Percentiles rank a stretch among this genome's conserved stretches.
Conservation (phyloP, 2,888 invertebrate species). For the Drosophila antonietae region DNA sequence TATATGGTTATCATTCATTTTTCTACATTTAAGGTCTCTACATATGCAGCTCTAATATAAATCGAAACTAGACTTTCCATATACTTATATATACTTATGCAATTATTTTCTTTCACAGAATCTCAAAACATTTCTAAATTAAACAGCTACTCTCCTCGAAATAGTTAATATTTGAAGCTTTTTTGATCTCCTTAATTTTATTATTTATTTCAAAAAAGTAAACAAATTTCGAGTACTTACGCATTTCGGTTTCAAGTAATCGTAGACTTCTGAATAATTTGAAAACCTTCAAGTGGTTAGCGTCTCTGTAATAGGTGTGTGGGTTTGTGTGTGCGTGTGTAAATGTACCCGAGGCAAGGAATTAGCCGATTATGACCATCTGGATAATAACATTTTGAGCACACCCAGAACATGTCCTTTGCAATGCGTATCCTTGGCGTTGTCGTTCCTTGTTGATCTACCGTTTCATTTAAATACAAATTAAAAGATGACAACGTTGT, state of each 20-base stretch:
- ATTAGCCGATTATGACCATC: conserved; percentile 49
- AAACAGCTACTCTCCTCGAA: neutral
- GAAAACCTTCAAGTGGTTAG: conserved; percentile 1
- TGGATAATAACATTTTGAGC: conserved; percentile 47
- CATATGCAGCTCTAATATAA: no score
- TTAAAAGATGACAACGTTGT: conserved; percentile 71
- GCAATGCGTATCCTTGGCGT: conserved; percentile 8
- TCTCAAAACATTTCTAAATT: neutral
- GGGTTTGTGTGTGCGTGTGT: conserved; percentile 3
- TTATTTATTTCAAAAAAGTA: neutral
- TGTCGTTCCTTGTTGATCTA: conserved; percentile 47
- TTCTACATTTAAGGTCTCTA: no score
- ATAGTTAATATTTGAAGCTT: neutral
- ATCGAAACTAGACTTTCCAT: no score
- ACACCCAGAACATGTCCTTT: conserved; percentile 37
- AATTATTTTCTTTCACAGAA: no score
- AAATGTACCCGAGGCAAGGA: conserved; percentile 25
- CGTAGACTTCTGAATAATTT: neutral
- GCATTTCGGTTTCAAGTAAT: neutral
- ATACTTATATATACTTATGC: no score
- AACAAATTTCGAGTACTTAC: neutral
- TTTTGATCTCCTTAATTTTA: neutral
- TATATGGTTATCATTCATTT: no score
- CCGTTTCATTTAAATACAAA: conserved; percentile 79
- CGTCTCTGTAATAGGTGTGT: neutral